Conservation (phyloP, 2,888 invertebrate species). For the Phyto melanocephala region DNA sequence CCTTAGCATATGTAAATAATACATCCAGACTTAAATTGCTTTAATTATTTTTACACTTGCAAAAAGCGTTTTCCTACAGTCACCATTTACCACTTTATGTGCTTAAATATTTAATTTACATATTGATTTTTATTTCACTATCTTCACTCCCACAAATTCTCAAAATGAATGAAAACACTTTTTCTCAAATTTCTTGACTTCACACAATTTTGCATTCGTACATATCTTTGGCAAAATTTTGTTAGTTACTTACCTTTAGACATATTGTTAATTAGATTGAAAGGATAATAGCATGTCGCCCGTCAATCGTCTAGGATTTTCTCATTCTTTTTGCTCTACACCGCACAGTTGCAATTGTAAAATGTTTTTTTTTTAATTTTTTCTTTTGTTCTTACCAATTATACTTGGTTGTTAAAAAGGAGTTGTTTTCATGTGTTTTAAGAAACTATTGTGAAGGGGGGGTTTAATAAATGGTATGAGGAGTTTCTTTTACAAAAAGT, state of each 20-base stretch:
- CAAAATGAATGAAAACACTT: too few species aligned
- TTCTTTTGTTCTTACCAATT: neutral
- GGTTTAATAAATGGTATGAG: neutral
- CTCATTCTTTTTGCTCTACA: neutral
- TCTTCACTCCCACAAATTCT: neutral
- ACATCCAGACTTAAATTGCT: too few species aligned
- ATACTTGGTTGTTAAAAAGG: neutral
- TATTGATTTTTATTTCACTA: conserved; percentile 37
- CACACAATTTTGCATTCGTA: too few species aligned
- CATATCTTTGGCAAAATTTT: neutral
- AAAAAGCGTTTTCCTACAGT: neutral
- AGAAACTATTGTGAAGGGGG: too few species aligned
- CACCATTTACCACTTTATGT: neutral
- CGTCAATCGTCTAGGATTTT: conserved; percentile 48
- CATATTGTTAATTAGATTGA: conserved; percentile 64
- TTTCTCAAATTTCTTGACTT: too few species aligned
- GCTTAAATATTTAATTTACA: conserved; percentile 19
- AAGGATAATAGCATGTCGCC: conserved; percentile 59
- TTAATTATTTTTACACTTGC: too few species aligned
- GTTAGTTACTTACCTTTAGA: conserved; percentile 34
- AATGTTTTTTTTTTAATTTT: neutral
- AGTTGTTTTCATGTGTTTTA: conserved; percentile 30
- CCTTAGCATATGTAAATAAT: too few species aligned
- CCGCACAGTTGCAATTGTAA: neutral
- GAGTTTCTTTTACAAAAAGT: conserved; percentile 32